Evolutionary conservation across 2,888 invertebrate genomes (phyloP).

Genomic region (Noctuana brunneofusca): DNA sequence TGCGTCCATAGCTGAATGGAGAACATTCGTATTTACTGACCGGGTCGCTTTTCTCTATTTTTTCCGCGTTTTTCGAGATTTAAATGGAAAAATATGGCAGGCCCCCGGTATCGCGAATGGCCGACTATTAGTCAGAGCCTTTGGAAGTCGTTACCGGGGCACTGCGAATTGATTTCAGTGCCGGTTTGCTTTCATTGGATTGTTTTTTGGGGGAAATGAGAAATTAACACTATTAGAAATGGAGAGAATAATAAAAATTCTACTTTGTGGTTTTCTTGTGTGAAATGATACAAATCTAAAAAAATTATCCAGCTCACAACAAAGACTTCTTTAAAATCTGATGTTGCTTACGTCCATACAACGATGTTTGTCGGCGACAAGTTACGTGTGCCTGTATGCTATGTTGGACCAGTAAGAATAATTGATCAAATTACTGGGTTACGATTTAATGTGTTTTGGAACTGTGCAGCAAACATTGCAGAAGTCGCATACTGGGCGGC

Average conservation of each 20-base stretch:
- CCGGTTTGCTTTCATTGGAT: constrained; percentile 1
- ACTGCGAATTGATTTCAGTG: constrained; percentile 25
- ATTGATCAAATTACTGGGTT: no score
- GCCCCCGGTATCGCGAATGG: constrained; percentile 7
- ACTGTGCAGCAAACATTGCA: no score
- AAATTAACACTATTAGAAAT: neutral
- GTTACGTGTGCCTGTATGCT: no score
- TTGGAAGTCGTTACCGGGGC: constrained; percentile 12
- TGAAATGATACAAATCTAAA: no score
- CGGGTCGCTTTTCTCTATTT: constrained; percentile 4
- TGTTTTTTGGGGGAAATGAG: neutral
- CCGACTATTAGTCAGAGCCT: constrained; percentile 22
- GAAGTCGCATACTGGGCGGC: no score
- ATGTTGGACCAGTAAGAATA: no score
- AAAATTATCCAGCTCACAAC: no score
- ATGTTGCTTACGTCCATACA: no score
- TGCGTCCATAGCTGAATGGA: constrained; percentile 22
- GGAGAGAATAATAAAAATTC: neutral
- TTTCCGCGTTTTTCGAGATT: constrained; percentile 18
- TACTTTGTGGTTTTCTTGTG: no score
- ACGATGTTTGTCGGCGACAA: no score
- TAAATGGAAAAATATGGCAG: constrained; percentile 31
- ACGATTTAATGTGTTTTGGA: no score
- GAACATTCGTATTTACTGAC: constrained; percentile 28
- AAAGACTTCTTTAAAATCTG: no score